Conservation (phyloP, 2,113 vertebrate genomes). For the Ceuthmochares aereus region DNA sequence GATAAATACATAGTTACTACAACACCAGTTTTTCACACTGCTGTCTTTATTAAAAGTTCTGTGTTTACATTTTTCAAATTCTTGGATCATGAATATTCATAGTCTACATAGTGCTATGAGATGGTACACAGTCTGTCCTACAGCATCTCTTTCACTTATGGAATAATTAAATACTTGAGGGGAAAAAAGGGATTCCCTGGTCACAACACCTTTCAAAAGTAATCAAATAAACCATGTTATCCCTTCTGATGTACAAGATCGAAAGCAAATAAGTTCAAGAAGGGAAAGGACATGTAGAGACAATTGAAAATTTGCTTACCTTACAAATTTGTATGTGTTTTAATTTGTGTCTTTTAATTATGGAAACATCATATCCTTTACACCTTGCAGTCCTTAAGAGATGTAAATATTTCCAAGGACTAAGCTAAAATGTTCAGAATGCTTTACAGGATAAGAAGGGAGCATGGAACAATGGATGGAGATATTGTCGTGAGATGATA, state of each 20-base stretch:
- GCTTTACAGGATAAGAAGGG: neutral
- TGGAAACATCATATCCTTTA: neutral
- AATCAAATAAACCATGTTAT: neutral
- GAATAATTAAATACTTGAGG: neutral
- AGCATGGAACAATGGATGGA: neutral
- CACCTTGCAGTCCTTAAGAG: neutral
- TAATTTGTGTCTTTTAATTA: neutral
- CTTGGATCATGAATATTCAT: neutral
- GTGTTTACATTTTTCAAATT: neutral
- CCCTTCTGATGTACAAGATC: neutral
- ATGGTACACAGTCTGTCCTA: neutral
- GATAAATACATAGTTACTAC: neutral
- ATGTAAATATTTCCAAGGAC: neutral
- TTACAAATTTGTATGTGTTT: neutral
- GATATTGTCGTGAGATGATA: neutral
- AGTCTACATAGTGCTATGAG: neutral
- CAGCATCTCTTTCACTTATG: neutral
- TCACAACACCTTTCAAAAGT: neutral
- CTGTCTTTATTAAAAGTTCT: neutral
- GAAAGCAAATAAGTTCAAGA: neutral
- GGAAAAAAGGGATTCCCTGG: neutral
- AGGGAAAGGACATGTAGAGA: accelerated
- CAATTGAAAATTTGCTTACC: neutral
- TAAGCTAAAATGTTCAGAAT: neutral
- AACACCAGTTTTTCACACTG: neutral